A percentile compares a stretch with the other conserved stretches of the same genome.
Evolutionary conservation across 1,140 invertebrate genomes (phyloP).

Genomic region (Drosophila obscura): DNA sequence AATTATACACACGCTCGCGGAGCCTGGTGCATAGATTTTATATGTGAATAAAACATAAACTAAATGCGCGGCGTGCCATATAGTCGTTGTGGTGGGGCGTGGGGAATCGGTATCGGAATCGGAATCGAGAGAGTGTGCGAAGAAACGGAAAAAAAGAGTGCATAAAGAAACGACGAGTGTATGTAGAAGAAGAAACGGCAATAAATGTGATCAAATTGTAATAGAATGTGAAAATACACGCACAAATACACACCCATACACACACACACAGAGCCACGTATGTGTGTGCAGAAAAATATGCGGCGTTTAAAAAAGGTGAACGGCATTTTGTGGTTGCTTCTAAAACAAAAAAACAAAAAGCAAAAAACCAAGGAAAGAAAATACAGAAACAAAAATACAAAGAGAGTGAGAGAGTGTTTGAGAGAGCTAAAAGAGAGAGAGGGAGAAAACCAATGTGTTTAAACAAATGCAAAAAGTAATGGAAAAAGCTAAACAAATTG

Average conservation of each 20-base stretch:
- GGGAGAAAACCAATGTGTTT: constrained; percentile 2
- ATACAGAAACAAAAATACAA: constrained; percentile 20
- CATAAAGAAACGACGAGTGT: constrained; percentile 8
- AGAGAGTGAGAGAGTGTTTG: constrained; percentile 11
- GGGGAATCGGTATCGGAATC: too few relatives aligned
- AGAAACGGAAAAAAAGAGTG: constrained; percentile 49
- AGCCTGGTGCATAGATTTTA: too few relatives aligned
- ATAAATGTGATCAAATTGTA: constrained; percentile 77
- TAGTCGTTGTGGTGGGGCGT: constrained; percentile 24
- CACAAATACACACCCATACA: constrained; percentile 26
- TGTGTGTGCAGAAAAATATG: constrained; percentile 81
- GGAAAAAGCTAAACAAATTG: constrained; percentile 4
- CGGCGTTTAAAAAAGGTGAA: constrained; percentile 82
- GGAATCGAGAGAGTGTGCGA: constrained; percentile 37
- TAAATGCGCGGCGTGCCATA: constrained; percentile 58
- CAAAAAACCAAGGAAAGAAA: constrained; percentile 11
- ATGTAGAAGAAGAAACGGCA: constrained; percentile 38
- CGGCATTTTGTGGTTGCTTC: constrained; percentile 64
- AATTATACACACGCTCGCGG: neutral
- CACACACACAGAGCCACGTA: constrained; percentile 57
- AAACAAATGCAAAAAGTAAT: neutral
- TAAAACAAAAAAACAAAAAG: constrained; percentile 39
- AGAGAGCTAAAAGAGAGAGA: constrained; percentile 1
- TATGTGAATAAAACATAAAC: constrained; percentile 46
- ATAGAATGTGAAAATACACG: constrained; percentile 73